Conservation (phyloP, 1,140 invertebrate species). For the Heliconius congener region DNA sequence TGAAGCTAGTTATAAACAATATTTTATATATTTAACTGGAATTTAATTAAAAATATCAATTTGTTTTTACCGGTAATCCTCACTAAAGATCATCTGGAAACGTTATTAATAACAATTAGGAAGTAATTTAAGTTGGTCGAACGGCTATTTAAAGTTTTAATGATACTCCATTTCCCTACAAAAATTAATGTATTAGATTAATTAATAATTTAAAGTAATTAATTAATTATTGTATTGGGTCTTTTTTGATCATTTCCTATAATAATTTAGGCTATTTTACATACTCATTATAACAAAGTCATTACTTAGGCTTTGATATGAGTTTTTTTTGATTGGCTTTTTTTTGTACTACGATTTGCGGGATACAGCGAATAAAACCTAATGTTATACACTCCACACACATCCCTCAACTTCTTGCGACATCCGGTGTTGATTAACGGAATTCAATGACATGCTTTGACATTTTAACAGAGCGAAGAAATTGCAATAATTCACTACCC, state of each 20-base stretch:
- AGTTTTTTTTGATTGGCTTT: not conserved
- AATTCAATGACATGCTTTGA: too few relatives aligned
- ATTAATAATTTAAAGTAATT: conserved; percentile 1
- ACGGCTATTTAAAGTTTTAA: not conserved
- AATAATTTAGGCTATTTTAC: not conserved
- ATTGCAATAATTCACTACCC: too few relatives aligned
- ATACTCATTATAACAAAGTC: too few relatives aligned
- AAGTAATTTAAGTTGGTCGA: not conserved
- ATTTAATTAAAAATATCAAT: too few relatives aligned
- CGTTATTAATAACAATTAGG: not conserved
- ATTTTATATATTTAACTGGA: too few relatives aligned
- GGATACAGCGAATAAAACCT: too few relatives aligned
- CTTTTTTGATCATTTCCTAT: not conserved
- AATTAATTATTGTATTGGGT: not conserved
- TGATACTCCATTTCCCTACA: not conserved
- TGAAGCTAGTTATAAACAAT: not conserved
- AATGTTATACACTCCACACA: too few relatives aligned
- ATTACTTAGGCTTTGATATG: not conserved
- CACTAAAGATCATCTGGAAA: not conserved
- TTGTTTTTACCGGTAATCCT: too few relatives aligned
- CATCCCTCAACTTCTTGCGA: too few relatives aligned
- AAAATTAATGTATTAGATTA: not conserved
- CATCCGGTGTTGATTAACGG: too few relatives aligned
- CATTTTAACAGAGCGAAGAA: too few relatives aligned
- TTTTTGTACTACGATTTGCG: too few relatives aligned